phyloP scores from a whole-genome alignment of 1,140 invertebrate species.

The Listronotus oregonensis region DNA sequence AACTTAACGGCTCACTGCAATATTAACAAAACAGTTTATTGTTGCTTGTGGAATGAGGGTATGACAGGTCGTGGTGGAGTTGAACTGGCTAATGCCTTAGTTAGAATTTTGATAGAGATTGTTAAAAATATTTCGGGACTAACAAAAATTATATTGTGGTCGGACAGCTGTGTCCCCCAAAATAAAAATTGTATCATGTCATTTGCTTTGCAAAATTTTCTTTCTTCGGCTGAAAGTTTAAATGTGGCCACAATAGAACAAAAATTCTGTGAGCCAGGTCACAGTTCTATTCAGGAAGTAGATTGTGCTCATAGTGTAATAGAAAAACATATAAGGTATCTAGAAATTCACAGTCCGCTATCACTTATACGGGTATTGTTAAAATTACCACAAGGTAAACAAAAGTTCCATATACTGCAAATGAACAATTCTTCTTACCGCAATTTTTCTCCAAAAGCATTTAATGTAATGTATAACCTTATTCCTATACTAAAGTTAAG shows the following conservation, averaged over 20 bases:
- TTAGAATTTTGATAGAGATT: constrained; percentile 33
- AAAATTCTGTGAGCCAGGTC: constrained; percentile 25
- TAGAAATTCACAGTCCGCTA: constrained; percentile 21
- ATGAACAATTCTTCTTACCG: constrained; percentile 10
- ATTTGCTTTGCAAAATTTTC: constrained; percentile 20
- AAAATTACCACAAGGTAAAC: constrained; percentile 14
- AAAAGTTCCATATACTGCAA: constrained; percentile 18
- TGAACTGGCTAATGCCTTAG: constrained; percentile 22
- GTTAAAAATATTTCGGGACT: constrained; percentile 12
- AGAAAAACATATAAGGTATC: constrained; percentile 16
- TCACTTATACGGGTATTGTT: constrained; percentile 7
- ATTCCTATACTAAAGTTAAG: constrained; percentile 17
- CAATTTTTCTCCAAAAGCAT: constrained; percentile 13
- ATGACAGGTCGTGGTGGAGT: no score
- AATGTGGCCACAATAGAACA: constrained; percentile 17
- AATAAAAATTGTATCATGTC: constrained; percentile 33
- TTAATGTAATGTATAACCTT: constrained; percentile 8
- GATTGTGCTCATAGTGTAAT: constrained; percentile 28
- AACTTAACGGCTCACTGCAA: no score
- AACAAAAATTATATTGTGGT: constrained; percentile 31
- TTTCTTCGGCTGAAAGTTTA: background rate
- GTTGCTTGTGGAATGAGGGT: constrained; percentile 7
- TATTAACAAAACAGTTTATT: constrained; percentile 19
- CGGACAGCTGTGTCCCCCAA: constrained; percentile 31
- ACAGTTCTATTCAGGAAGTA: constrained; percentile 23